A percentile compares a stretch with the other conserved stretches of the same genome.
Conservation (phyloP, 1,140 invertebrate genomes). For the Sitobion miscanthi region DNA sequence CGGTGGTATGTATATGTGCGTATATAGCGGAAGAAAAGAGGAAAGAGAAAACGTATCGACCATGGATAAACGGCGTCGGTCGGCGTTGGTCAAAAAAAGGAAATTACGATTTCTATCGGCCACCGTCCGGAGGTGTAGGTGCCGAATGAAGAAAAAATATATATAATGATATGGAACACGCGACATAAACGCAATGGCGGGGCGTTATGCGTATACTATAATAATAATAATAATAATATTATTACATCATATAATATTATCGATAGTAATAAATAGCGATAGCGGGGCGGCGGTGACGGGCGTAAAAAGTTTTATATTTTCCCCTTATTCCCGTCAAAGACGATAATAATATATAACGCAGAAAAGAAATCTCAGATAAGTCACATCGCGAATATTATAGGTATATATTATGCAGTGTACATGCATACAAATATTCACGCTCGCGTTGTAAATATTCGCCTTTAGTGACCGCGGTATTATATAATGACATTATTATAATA, state of each 20-base stretch:
- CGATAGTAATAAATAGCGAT: constrained; percentile 18
- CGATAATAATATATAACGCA: constrained; percentile 12
- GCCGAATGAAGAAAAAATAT: background rate
- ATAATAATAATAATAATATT: background rate
- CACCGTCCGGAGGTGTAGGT: background rate
- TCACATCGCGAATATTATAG: background rate
- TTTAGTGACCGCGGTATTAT: background rate
- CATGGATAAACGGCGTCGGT: background rate
- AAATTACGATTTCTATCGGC: constrained; percentile 46
- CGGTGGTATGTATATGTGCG: background rate
- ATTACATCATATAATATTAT: background rate
- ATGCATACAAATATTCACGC: background rate
- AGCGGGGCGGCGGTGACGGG: background rate
- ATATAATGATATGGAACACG: background rate
- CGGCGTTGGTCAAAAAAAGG: constrained; percentile 30
- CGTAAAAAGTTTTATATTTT: constrained; percentile 31
- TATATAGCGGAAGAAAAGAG: background rate
- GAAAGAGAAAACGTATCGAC: background rate
- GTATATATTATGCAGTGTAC: background rate
- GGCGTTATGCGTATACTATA: background rate
- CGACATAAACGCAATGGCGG: background rate
- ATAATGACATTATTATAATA: background rate
- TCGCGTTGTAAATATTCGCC: constrained; percentile 21
- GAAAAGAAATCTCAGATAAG: background rate
- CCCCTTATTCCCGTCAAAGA: background rate